phyloP scores from a whole-genome alignment of 2,797 vertebrate genomes.

The Linurgus olivaceus region DNA sequence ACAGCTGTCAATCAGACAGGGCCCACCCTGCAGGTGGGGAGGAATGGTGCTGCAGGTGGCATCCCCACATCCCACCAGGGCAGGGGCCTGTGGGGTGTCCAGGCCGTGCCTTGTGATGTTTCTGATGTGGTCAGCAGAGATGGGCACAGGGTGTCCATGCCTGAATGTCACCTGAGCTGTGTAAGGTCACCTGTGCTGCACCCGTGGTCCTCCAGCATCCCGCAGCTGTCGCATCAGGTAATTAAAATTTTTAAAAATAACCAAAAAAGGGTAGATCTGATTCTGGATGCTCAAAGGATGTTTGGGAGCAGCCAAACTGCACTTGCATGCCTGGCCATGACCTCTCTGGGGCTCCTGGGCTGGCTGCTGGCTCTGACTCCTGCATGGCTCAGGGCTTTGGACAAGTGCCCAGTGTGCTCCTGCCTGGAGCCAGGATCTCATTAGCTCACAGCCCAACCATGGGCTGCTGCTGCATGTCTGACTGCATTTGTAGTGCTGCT shows the following conservation, averaged over 20 bases:
- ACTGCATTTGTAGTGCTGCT: background rate
- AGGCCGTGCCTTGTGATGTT: no score
- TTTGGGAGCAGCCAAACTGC: background rate
- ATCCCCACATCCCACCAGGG: background rate
- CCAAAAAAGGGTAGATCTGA: background rate
- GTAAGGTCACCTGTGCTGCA: background rate
- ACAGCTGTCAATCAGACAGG: fast-evolving
- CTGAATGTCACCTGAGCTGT: background rate
- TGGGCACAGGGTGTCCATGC: background rate
- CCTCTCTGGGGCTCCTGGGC: background rate
- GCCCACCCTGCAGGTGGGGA: background rate
- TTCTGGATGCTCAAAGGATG: background rate
- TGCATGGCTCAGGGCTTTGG: fast-evolving
- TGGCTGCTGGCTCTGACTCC: background rate
- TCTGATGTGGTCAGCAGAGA: background rate
- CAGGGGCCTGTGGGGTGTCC: background rate
- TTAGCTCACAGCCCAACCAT: background rate
- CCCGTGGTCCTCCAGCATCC: fast-evolving
- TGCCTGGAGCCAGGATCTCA: background rate
- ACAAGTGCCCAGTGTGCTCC: background rate
- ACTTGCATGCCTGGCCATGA: background rate
- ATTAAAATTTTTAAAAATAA: background rate
- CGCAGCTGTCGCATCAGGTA: fast-evolving
- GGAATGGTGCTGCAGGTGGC: background rate
- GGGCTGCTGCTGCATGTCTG: background rate